Evolutionary conservation across 37 sponge, comb jelly and placozoan species (phyloP).

Genomic region (Tethya wilhelma): DNA sequence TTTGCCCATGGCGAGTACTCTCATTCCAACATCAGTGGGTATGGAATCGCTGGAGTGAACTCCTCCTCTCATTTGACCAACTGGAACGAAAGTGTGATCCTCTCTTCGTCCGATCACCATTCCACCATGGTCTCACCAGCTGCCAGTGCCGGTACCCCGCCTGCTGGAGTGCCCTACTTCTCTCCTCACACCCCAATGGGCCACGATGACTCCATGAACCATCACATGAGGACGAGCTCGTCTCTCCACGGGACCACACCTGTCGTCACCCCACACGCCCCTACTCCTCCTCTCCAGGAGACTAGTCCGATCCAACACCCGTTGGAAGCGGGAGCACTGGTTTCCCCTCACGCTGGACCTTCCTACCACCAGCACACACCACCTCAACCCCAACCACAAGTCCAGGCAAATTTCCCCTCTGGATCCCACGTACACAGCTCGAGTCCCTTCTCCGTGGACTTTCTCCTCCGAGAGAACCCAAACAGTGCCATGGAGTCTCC

Average conservation of each 20-base stretch:
- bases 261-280: not conserved
- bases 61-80: not conserved
- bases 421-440: not conserved
- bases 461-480: constrained; percentile 16
- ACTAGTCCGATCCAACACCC: not conserved
- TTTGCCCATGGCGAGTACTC: not conserved
- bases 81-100: not conserved
- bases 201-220: not conserved
- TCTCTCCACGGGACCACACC: not conserved
- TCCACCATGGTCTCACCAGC: not conserved
- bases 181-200: too few relatives aligned
- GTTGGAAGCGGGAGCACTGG: not conserved
- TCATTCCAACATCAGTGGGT: constrained; percentile 15
- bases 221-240: not conserved
- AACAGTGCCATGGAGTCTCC: not conserved
- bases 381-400: constrained; percentile 1
- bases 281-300: not conserved
- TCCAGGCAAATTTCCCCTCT: not conserved
- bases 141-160: not conserved
- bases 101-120: not conserved
- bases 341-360: not conserved
- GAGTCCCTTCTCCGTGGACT: constrained; percentile 52
- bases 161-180: not conserved
- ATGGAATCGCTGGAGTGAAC: constrained; percentile 23
- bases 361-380: constrained; percentile 13